Conservation (phyloP, 2,888 invertebrate species). For the Polyommatus icarus region DNA sequence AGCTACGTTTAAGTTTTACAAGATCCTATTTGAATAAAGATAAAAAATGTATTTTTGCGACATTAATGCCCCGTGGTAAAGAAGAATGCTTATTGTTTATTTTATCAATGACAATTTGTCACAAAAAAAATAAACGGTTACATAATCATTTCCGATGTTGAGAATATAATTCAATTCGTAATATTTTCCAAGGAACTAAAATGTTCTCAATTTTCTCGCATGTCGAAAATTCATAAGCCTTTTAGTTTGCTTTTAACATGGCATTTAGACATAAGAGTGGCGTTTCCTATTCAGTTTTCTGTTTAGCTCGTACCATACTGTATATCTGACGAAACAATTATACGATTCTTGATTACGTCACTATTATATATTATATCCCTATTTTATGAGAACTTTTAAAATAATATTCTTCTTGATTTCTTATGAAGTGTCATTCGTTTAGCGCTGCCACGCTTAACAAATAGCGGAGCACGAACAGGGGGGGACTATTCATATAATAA, state of each 20-base stretch:
- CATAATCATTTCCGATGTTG: neutral
- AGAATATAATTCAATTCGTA: neutral
- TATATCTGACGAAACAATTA: conserved; percentile 17
- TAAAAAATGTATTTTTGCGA: too few relatives aligned
- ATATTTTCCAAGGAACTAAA: neutral
- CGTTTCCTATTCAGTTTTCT: neutral
- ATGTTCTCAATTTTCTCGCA: conserved; percentile 1
- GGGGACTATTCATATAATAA: conserved; percentile 20
- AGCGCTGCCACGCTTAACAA: neutral
- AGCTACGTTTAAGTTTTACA: too few relatives aligned
- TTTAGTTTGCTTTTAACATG: conserved; percentile 19
- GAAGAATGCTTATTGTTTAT: neutral
- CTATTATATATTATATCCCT: neutral
- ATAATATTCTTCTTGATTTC: neutral
- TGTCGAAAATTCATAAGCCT: neutral
- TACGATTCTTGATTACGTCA: neutral
- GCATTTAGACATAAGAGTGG: conserved; percentile 19
- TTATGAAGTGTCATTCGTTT: conserved; percentile 11
- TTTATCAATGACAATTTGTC: neutral
- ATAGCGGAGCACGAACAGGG: conserved; percentile 16
- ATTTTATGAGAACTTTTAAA: neutral
- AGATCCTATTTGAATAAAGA: too few relatives aligned
- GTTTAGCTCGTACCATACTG: neutral
- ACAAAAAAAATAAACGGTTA: neutral
- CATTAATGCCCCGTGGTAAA: too few relatives aligned